A percentile compares a stretch with the other conserved stretches of the same genome.
These are phyloP conservation scores for Eurypyga helias DNA, from an alignment of 2,113 vertebrate species.

Conservation along the genomic window DNA sequence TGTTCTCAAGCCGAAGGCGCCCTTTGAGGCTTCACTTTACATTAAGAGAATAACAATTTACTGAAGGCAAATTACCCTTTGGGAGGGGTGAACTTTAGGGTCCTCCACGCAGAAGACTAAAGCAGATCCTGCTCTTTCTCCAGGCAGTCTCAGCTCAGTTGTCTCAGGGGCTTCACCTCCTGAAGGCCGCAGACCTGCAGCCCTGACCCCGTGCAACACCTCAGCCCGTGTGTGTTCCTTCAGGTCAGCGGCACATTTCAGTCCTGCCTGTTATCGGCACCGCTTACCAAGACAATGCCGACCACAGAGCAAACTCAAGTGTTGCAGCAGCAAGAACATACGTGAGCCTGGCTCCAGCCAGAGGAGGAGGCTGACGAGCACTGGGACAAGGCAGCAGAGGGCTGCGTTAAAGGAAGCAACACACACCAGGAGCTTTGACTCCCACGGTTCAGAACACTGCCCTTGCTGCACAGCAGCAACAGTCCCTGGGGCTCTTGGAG, in stretches of 20 bases:
- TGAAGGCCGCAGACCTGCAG: neutral
- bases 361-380: fast-evolving
- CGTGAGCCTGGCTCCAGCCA: neutral
- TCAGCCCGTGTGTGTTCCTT: neutral
- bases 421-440: neutral
- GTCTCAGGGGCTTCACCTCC: neutral
- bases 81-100: neutral
- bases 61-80: neutral
- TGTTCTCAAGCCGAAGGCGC: neutral
- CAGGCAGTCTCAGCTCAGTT: neutral
- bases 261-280: neutral
- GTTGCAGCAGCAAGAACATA: neutral
- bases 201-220: neutral
- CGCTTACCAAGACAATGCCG: neutral
- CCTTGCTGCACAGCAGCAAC: neutral
- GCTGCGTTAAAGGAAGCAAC: neutral
- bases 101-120: neutral
- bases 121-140: neutral
- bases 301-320: neutral
- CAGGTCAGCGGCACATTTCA: neutral
- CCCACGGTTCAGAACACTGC: fast-evolving
- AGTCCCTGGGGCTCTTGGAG: neutral
- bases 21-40: neutral
- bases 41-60: neutral
- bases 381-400: neutral